Evolutionary conservation across 2,888 invertebrate genomes (phyloP).

Genomic region (Dasypolia templi): DNA sequence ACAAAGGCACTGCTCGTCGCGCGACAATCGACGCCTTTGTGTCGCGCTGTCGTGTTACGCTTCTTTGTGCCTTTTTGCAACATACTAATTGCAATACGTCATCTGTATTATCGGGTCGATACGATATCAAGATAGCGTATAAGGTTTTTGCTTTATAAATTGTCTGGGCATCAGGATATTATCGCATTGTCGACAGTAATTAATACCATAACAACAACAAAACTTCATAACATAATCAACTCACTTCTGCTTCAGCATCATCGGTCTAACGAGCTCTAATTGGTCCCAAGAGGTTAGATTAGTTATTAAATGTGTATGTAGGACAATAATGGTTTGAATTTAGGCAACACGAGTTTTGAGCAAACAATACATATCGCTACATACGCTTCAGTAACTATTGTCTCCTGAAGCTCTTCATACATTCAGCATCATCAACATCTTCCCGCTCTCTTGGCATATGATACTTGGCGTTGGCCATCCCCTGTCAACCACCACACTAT

Average conservation of each 20-base stretch:
- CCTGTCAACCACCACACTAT: no score
- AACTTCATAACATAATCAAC: conserved; percentile 16
- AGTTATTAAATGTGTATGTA: conserved; percentile 26
- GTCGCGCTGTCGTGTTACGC: no score
- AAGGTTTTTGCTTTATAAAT: conserved; percentile 20
- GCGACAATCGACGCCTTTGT: no score
- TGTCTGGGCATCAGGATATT: neutral
- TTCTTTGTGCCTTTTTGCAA: no score
- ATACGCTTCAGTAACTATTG: neutral
- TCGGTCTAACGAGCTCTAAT: conserved; percentile 28
- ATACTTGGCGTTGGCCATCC: no score
- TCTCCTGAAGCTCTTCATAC: neutral
- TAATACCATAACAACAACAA: neutral
- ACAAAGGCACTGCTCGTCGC: no score
- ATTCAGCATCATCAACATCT: no score
- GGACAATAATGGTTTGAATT: conserved; percentile 20
- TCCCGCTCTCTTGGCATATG: no score
- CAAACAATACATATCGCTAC: neutral
- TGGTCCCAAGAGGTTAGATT: conserved; percentile 21
- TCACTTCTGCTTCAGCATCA: conserved; percentile 5
- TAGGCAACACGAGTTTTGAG: conserved; percentile 14
- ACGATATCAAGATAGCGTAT: conserved; percentile 23
- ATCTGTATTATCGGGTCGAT: conserved; percentile 7
- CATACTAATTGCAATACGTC: conserved; percentile 12
- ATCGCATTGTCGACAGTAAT: neutral